A percentile compares a stretch with the other conserved stretches of the same genome.
Conservation (phyloP, 2,797 vertebrate genomes). For the Crocodylus rhombifer region DNA sequence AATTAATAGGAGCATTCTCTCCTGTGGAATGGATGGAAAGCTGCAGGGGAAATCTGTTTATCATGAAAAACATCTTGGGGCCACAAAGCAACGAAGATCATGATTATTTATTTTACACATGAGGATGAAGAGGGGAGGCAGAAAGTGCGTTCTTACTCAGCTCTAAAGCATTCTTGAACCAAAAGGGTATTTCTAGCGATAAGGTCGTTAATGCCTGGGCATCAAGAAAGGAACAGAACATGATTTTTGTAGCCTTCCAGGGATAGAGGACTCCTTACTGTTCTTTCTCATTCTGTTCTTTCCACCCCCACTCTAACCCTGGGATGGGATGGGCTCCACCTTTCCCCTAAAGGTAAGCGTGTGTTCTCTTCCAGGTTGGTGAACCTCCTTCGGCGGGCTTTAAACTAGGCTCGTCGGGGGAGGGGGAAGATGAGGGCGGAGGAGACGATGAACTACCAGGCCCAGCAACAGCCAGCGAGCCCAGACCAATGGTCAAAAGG, state of each 20-base stretch:
- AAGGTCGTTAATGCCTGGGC: background rate
- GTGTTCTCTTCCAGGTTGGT: too few species aligned
- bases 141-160: background rate
- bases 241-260: background rate
- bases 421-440: too few species aligned
- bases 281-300: too few species aligned
- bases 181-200: background rate
- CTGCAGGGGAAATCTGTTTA: background rate
- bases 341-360: too few species aligned
- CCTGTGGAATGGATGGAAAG: background rate
- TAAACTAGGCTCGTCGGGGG: too few species aligned
- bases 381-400: too few species aligned
- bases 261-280: background rate
- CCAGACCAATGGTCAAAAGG: too few species aligned
- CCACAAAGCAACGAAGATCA: background rate
- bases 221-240: background rate
- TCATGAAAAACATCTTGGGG: background rate
- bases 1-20: accelerated
- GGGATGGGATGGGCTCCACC: too few species aligned
- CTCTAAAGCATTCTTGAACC: background rate
- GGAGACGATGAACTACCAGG: too few species aligned
- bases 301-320: too few species aligned
- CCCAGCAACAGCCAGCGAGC: too few species aligned
- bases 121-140: background rate
- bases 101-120: background rate